These are phyloP conservation scores for Neolamprologus ventralis DNA, from an alignment of 2,113 vertebrate genomes.

Conservation along the genomic window DNA sequence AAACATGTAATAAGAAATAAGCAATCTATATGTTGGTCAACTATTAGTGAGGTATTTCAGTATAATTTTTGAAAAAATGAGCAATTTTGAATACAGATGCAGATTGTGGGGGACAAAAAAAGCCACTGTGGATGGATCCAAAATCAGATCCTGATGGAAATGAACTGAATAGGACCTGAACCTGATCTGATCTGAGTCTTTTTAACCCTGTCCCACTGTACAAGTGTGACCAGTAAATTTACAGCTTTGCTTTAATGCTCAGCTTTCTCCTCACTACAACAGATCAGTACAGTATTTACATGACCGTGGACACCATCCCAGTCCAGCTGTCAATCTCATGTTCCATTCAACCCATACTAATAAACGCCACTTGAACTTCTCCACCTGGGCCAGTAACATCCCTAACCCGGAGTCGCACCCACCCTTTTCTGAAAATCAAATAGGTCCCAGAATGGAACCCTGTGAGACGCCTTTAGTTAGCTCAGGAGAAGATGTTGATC, in stretches of 20 bases:
- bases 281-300: background rate
- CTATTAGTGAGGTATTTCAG: background rate
- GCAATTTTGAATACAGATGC: background rate
- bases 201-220: background rate
- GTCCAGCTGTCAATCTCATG: background rate
- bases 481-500: background rate
- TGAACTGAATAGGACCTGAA: accelerated
- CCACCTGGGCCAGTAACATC: background rate
- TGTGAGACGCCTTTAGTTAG: background rate
- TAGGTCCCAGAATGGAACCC: background rate
- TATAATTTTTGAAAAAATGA: background rate
- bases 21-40: background rate
- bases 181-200: background rate
- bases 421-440: background rate
- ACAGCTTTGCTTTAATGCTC: background rate
- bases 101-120: background rate
- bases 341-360: background rate
- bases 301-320: accelerated
- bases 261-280: background rate
- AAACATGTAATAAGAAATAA: background rate
- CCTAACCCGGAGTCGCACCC: background rate
- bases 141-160: background rate
- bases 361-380: background rate
- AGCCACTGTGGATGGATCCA: background rate
- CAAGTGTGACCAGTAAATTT: background rate